Percentiles rank a stretch among this genome's conserved stretches.
Evolutionary conservation across 1,140 invertebrate genomes (phyloP).

Genomic region (Bombus consobrinus): DNA sequence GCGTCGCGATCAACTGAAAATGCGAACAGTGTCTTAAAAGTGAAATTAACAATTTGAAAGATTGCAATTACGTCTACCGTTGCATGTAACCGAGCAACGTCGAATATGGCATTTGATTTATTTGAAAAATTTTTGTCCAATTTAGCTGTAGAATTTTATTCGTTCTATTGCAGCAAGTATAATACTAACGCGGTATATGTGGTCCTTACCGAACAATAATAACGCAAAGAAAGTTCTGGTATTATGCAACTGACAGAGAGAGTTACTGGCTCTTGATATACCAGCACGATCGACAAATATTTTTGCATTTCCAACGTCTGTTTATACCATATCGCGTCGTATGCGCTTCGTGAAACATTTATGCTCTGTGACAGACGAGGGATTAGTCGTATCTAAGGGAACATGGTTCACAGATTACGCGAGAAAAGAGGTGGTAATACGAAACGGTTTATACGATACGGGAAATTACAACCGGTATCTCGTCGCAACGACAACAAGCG

Average conservation of each 20-base stretch:
- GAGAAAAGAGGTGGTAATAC: not conserved
- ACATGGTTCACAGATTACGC: too few species aligned
- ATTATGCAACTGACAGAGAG: not conserved
- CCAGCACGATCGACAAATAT: not conserved
- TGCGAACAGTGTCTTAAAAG: not conserved
- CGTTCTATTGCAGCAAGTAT: not conserved
- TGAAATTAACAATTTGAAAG: too few species aligned
- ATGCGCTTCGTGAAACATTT: not conserved
- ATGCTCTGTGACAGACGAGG: not conserved
- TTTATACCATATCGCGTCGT: not conserved
- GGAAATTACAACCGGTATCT: too few species aligned
- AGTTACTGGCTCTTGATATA: not conserved
- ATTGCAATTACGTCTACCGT: too few species aligned
- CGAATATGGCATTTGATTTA: too few species aligned
- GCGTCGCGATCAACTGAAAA: not conserved
- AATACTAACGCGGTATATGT: too few species aligned
- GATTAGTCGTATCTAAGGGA: not conserved
- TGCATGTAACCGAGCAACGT: too few species aligned
- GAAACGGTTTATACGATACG: too few species aligned
- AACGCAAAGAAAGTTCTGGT: not conserved
- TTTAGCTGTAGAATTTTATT: too few species aligned
- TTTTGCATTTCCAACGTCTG: not conserved
- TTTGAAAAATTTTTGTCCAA: too few species aligned
- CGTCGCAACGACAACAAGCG: too few species aligned
- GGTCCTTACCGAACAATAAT: not conserved